Percentiles rank a stretch among this genome's conserved stretches.
Conservation (phyloP, 2,888 invertebrate species). For the Sphaeridia pumilis region DNA sequence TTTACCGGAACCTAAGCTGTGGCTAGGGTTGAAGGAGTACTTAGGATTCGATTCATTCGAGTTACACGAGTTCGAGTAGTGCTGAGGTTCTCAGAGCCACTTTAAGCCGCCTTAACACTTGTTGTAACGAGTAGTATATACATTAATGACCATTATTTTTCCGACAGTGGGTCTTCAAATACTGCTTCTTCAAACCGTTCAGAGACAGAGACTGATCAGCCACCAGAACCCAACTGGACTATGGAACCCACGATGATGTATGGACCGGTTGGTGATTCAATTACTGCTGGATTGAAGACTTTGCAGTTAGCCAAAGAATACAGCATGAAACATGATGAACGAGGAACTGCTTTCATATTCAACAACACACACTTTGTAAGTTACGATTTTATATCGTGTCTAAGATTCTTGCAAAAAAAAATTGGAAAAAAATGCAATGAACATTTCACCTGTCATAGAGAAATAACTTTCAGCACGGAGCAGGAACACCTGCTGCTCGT, state of each 20-base stretch:
- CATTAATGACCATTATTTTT: no score
- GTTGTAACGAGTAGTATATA: no score
- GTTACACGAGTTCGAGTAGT: no score
- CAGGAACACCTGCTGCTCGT: conserved; percentile 19
- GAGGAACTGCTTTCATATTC: conserved; percentile 34
- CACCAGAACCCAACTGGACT: neutral
- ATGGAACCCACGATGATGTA: neutral
- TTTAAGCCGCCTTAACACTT: no score
- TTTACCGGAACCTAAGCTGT: no score
- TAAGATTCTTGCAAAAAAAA: neutral
- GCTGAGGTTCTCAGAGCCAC: no score
- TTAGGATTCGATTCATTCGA: no score
- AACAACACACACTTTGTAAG: conserved; percentile 32
- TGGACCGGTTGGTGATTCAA: neutral
- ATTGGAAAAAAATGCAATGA: no score
- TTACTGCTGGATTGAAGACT: neutral
- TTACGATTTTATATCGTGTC: neutral
- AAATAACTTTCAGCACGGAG: neutral
- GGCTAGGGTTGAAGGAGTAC: no score
- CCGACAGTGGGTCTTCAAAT: neutral
- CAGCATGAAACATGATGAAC: conserved; percentile 24
- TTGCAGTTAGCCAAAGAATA: neutral
- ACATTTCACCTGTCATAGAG: neutral
- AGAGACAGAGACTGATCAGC: neutral
- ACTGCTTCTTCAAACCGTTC: neutral